Conservation (phyloP, 2,113 vertebrate species). For the Protobothrops mucrosquamatus region DNA sequence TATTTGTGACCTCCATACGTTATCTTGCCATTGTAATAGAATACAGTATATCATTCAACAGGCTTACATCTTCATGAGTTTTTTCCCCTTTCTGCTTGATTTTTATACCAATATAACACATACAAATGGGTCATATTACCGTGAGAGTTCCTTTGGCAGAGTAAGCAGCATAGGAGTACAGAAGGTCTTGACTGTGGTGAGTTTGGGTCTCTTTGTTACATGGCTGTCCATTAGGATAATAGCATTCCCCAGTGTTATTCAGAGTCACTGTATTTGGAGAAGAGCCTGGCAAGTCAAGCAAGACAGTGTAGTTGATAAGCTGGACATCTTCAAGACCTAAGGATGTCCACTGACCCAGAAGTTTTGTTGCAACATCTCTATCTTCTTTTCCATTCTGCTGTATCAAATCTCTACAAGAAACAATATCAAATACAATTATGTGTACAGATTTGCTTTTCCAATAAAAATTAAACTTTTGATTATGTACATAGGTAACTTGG, state of each 20-base stretch:
- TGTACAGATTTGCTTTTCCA: not conserved
- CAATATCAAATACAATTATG: not conserved
- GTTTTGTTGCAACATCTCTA: conserved; percentile 68
- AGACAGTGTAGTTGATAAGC: conserved; percentile 84
- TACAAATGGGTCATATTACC: conserved; percentile 77
- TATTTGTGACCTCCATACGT: not conserved
- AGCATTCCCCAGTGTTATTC: conserved; percentile 76
- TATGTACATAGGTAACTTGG: not conserved
- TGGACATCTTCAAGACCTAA: conserved; percentile 81
- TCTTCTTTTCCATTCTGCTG: conserved; percentile 69
- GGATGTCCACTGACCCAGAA: conserved; percentile 81
- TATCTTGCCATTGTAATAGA: not conserved
- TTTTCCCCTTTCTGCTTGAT: conserved; percentile 43
- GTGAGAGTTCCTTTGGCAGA: conserved; percentile 87
- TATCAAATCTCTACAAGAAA: conserved; percentile 72
- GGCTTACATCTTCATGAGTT: conserved; percentile 45
- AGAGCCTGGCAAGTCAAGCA: conserved; percentile 81
- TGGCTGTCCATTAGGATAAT: conserved; percentile 78
- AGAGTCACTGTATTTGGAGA: conserved; percentile 82
- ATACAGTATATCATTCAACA: conserved; percentile 36
- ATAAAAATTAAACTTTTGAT: not conserved
- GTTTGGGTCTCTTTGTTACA: conserved; percentile 70
- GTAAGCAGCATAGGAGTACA: conserved; percentile 84
- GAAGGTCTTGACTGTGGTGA: conserved; percentile 63
- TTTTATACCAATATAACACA: conserved; percentile 67